A percentile compares a stretch with the other conserved stretches of the same genome.
phyloP scores from a whole-genome alignment of 2,888 invertebrate species.

The Odontothrips loti region DNA sequence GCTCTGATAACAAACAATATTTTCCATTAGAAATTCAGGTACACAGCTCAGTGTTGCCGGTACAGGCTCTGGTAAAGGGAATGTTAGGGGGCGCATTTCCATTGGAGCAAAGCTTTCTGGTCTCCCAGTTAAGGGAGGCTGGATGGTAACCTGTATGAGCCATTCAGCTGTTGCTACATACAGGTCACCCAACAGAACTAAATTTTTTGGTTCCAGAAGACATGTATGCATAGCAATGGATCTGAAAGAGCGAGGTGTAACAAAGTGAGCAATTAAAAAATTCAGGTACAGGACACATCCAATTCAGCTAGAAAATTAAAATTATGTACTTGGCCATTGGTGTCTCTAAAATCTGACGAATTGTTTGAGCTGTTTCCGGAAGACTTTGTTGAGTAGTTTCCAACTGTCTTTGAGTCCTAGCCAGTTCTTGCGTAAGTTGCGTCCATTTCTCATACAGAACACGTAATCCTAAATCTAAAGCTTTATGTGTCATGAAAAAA shows the following conservation, averaged over 20 bases:
- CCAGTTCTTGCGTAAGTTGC: conserved; percentile 60
- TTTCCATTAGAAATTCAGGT: conserved; percentile 87
- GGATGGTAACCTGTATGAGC: conserved; percentile 75
- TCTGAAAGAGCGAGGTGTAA: conserved; percentile 47
- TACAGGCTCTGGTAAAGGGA: conserved; percentile 61
- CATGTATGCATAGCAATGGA: conserved; percentile 69
- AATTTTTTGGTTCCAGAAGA: conserved; percentile 68
- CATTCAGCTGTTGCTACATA: conserved; percentile 78
- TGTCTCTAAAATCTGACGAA: conserved; percentile 59
- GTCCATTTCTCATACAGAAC: conserved; percentile 64
- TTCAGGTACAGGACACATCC: too few relatives aligned
- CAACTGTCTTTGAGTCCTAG: conserved; percentile 57
- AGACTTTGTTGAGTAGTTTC: background rate
- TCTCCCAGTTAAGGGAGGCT: conserved; percentile 45
- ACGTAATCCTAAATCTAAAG: conserved; percentile 72
- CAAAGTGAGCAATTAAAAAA: conserved; percentile 29
- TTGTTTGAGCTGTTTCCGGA: conserved; percentile 53
- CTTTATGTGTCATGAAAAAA: conserved; percentile 85
- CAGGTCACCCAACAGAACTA: conserved; percentile 67
- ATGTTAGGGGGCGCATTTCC: conserved; percentile 52
- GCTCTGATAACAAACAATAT: conserved; percentile 74
- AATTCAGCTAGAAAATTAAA: background rate
- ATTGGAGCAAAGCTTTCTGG: conserved; percentile 59
- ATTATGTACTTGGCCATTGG: conserved; percentile 54
- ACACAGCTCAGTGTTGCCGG: conserved; percentile 70